Evolutionary conservation across 2,888 invertebrate genomes (phyloP), one percentile per base, ranked within the genome.

Genomic region (Calephelis perditalis): DNA sequence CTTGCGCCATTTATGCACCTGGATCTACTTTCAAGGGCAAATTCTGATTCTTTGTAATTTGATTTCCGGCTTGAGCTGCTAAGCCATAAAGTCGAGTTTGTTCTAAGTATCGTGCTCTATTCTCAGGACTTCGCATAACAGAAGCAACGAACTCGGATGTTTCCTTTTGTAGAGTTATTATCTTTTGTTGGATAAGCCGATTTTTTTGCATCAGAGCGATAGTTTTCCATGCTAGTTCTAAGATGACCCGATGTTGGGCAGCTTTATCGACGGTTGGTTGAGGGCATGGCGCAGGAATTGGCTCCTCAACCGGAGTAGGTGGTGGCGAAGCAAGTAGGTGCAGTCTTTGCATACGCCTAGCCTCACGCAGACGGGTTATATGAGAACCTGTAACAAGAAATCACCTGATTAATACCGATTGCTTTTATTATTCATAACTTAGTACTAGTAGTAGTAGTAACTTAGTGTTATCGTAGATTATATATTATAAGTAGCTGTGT

Each of bases 151-250:
- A 94, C 62, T 92, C 91, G 5, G 92, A 88, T 0, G 94, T 94
- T 78, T 94, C 94, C 62, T 91, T 83, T 70, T 93, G 92, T 46
- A 94, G 73, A 40, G 90, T 92, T 7, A 92, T 84, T 61, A 94
- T 84, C 69, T 93, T 92, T 63, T 91, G 88, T 69, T 94, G 93
- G 62, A 94, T 86, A 52, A 92, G 71, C 64, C 87, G 91, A 78
- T 94, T 94, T 65, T 92, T 92, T 64, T 92, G 91, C 84, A 94
- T 91, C 35, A 94, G 80, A 10, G 91, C 91, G 49, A 94, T 91
- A 0, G 94, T 94, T 72, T 92, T 92, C 77, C 92, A 87, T 5
- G 94, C 94, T 7, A 94, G 91, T 59, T 93, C 92, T 40, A 94
- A 78, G 52, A 94, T 88, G 8, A 92, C 92, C 63, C 86, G 85